phyloP scores from a whole-genome alignment of 2,888 invertebrate species.

The Apoda limacodes region DNA sequence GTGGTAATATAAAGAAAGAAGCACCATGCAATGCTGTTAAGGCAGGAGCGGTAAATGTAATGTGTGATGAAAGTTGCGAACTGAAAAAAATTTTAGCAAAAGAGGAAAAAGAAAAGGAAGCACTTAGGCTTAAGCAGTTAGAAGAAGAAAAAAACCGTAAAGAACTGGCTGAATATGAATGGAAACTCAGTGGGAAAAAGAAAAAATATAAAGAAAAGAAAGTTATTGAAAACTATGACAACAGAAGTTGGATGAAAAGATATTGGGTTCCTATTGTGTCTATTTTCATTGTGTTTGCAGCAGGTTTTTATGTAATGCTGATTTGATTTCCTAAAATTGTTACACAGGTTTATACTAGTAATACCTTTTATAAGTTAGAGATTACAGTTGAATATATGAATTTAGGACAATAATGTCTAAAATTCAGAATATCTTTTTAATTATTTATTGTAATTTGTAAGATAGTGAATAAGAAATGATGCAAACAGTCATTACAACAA shows the following conservation, averaged over 20 bases:
- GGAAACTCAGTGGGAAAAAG: constrained; percentile 78
- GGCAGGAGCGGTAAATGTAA: constrained; percentile 53
- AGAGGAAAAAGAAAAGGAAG: constrained; percentile 64
- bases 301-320: constrained; percentile 30
- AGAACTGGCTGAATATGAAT: constrained; percentile 82
- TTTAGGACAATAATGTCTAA: too few species aligned
- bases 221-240: constrained; percentile 50
- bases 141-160: constrained; percentile 77
- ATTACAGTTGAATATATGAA: too few species aligned
- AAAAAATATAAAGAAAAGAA: constrained; percentile 62
- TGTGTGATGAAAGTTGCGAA: constrained; percentile 75
- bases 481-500: too few species aligned
- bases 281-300: constrained; percentile 29
- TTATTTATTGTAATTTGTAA: too few species aligned
- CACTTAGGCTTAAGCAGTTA: constrained; percentile 64
- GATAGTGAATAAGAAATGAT: too few species aligned
- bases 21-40: constrained; percentile 73
- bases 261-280: constrained; percentile 54
- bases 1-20: constrained; percentile 82
- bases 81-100: constrained; percentile 66
- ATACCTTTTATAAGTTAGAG: too few species aligned
- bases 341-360: too few species aligned
- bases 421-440: too few species aligned
- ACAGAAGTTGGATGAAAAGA: constrained; percentile 43
- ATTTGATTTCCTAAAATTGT: too few species aligned